Evolutionary conservation across 2,113 vertebrate species (phyloP).

Genomic region (Anguilla japonica): DNA sequence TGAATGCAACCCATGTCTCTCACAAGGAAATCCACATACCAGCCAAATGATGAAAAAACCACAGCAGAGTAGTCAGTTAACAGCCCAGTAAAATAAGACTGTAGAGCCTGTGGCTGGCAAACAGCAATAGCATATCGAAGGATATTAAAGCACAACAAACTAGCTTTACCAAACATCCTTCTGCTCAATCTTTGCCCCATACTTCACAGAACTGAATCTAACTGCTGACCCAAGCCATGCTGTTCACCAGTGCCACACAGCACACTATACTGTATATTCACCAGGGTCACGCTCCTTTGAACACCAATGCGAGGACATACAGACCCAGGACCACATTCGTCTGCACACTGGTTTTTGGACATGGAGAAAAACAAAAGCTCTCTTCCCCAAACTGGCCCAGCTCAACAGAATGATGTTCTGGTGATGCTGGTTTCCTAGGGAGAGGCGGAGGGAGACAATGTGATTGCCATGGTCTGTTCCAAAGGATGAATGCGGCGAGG

Average conservation of each 20-base stretch:
- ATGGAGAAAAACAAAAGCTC: neutral
- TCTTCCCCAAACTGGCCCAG: slow-evolving; percentile 14
- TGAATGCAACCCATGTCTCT: neutral
- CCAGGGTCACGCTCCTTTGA: neutral
- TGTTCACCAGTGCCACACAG: neutral
- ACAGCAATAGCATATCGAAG: neutral
- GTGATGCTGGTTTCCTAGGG: slow-evolving; percentile 20
- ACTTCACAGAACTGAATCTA: neutral
- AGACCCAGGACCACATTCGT: neutral
- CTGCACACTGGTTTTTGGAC: neutral
- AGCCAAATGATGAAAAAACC: neutral
- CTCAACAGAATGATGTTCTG: slow-evolving; percentile 47
- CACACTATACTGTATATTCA: neutral
- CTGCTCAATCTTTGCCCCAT: neutral
- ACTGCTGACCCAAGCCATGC: neutral
- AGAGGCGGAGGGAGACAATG: slow-evolving; percentile 62
- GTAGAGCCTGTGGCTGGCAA: neutral
- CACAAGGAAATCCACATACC: neutral
- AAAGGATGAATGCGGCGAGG: slow-evolving; percentile 70
- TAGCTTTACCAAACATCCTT: neutral
- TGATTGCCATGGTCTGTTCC: slow-evolving; percentile 68
- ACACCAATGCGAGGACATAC: neutral
- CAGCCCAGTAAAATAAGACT: neutral
- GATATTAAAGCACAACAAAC: neutral
- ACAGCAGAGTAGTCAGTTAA: neutral